These are phyloP conservation scores for Eurosta solidaginis DNA, from an alignment of 1,140 invertebrate genomes.

Conservation along the genomic window DNA sequence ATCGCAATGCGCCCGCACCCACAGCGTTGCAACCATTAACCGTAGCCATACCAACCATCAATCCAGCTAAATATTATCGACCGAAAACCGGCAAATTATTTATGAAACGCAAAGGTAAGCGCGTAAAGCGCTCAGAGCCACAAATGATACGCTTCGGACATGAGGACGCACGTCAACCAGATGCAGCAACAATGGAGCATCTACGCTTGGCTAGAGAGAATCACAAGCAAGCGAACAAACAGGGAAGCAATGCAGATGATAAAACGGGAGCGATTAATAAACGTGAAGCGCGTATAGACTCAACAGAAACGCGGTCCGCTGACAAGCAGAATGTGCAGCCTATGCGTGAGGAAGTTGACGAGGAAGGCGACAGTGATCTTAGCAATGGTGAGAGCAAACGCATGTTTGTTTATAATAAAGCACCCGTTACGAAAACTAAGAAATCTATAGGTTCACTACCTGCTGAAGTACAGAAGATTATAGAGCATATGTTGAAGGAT, in stretches of 20 bases:
- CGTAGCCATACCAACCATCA: not conserved
- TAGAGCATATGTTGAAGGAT: slow-evolving; percentile 47
- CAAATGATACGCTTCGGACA: slow-evolving; percentile 55
- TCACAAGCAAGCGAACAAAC: not conserved
- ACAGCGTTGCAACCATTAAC: not conserved
- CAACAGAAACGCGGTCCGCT: not conserved
- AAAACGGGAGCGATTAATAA: not conserved
- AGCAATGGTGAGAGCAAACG: slow-evolving; percentile 44
- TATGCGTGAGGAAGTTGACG: not conserved
- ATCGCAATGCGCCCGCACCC: not conserved
- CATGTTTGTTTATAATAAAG: slow-evolving; percentile 47
- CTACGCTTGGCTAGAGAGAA: not conserved
- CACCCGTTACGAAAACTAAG: slow-evolving; percentile 43
- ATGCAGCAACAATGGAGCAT: slow-evolving; percentile 34
- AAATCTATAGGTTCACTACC: slow-evolving; percentile 45
- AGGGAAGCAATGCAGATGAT: not conserved
- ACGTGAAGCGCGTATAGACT: not conserved
- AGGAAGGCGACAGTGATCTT: slow-evolving; percentile 24
- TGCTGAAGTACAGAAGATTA: slow-evolving; percentile 54
- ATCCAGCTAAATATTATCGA: not conserved
- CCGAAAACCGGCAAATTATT: not conserved
- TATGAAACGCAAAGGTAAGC: slow-evolving; percentile 27
- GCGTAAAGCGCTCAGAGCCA: slow-evolving; percentile 33
- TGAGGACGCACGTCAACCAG: slow-evolving; percentile 46
- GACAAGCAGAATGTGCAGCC: not conserved